phyloP scores from a whole-genome alignment of 2,888 invertebrate species.

The Furcula furcula region DNA sequence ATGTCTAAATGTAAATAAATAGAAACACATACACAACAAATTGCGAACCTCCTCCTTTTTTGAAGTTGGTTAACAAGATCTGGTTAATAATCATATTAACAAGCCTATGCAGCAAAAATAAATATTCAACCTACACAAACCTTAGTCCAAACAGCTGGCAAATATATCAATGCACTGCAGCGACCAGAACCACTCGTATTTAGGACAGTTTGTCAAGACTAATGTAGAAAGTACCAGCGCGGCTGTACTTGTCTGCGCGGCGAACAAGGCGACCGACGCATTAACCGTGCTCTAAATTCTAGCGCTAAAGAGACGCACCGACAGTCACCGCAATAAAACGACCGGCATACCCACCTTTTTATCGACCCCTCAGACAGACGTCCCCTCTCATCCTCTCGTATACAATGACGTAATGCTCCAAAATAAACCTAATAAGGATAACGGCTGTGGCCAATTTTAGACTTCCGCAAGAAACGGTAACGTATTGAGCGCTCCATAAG shows the following conservation, averaged over 20 bases:
- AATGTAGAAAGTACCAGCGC: slow-evolving; percentile 33
- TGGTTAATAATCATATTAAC: too few species aligned
- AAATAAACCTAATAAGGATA: slow-evolving; percentile 77
- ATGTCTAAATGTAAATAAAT: too few species aligned
- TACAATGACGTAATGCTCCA: slow-evolving; percentile 79
- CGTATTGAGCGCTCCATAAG: slow-evolving; percentile 6
- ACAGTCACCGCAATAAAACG: slow-evolving; percentile 29
- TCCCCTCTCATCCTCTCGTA: slow-evolving; percentile 39
- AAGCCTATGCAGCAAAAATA: too few species aligned
- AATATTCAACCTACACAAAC: slow-evolving; percentile 3
- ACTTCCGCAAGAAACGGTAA: slow-evolving; percentile 36
- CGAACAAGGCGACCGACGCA: too few species aligned
- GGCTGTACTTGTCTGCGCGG: slow-evolving; percentile 11
- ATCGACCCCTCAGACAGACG: slow-evolving; percentile 42
- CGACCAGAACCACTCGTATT: slow-evolving; percentile 26
- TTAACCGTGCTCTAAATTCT: slow-evolving; percentile 41
- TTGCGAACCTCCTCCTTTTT: too few species aligned
- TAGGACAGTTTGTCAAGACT: slow-evolving; percentile 23
- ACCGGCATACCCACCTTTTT: slow-evolving; percentile 35
- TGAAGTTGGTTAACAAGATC: too few species aligned
- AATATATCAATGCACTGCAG: slow-evolving; percentile 33
- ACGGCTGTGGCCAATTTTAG: slow-evolving; percentile 41
- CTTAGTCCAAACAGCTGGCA: slow-evolving; percentile 4
- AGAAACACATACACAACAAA: too few species aligned
- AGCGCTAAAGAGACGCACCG: slow-evolving; percentile 19